Evolutionary conservation across 2,113 vertebrate species (phyloP).

Genomic region (Todiramphus saurophagus): DNA sequence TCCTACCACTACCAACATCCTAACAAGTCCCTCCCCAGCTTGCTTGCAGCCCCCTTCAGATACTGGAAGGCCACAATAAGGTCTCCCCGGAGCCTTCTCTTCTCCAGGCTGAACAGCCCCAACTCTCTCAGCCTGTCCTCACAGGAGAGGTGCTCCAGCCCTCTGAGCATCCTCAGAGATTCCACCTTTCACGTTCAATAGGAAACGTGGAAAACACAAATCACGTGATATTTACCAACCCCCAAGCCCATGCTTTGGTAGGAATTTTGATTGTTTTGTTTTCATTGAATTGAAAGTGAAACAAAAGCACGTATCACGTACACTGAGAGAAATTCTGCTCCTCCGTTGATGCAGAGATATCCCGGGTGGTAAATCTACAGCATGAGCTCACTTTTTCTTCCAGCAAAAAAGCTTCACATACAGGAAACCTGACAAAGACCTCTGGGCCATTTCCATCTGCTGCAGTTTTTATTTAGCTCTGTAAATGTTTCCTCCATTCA

Average conservation of each 20-base stretch:
- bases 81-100: too few species aligned
- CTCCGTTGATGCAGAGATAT: not conserved
- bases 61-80: too few species aligned
- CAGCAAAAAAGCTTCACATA: not conserved
- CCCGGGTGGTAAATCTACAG: accelerated
- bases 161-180: not conserved
- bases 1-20: too few species aligned
- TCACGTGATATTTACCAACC: not conserved
- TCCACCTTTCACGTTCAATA: not conserved
- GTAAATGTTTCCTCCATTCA: not conserved
- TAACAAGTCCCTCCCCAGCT: too few species aligned
- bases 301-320: accelerated
- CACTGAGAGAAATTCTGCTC: not conserved
- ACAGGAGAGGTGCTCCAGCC: too few species aligned
- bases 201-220: not conserved
- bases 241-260: not conserved
- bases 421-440: not conserved
- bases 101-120: too few species aligned
- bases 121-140: too few species aligned
- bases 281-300: not conserved
- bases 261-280: not conserved
- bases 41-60: too few species aligned
- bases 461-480: not conserved
- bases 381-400: not conserved
- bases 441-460: not conserved